Conservation (phyloP, 2,113 vertebrate genomes). For the Raja brachyura region DNA sequence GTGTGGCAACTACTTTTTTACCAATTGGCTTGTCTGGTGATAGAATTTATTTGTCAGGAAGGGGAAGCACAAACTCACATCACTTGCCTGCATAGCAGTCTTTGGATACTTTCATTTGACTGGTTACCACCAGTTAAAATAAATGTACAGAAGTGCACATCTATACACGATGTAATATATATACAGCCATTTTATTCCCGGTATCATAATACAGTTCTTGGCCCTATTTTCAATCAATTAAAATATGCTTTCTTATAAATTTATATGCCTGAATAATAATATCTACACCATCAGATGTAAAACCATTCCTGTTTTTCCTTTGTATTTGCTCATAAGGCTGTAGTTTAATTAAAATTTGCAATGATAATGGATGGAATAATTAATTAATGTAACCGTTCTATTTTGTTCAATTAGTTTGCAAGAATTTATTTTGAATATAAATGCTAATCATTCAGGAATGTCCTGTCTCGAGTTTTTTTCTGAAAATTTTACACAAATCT, state of each 20-base stretch:
- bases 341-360: constrained; percentile 31
- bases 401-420: background rate
- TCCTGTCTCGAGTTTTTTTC: background rate
- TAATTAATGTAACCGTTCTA: background rate
- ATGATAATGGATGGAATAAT: background rate
- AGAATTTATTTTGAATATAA: constrained; percentile 17
- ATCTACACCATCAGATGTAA: background rate
- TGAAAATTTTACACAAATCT: background rate
- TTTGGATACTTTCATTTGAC: too few relatives aligned
- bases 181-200: background rate
- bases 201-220: background rate
- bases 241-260: background rate
- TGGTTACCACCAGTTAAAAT: background rate
- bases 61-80: background rate
- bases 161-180: background rate
- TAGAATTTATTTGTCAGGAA: background rate
- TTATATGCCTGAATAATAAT: background rate
- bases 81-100: background rate
- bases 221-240: background rate
- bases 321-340: background rate
- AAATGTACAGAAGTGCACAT: background rate
- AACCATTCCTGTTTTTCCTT: background rate
- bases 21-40: background rate
- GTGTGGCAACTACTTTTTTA: background rate
- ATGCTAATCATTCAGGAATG: background rate